These are phyloP conservation scores for Aspidapion aeneum DNA, from an alignment of 2,888 invertebrate species.

Conservation along the genomic window DNA sequence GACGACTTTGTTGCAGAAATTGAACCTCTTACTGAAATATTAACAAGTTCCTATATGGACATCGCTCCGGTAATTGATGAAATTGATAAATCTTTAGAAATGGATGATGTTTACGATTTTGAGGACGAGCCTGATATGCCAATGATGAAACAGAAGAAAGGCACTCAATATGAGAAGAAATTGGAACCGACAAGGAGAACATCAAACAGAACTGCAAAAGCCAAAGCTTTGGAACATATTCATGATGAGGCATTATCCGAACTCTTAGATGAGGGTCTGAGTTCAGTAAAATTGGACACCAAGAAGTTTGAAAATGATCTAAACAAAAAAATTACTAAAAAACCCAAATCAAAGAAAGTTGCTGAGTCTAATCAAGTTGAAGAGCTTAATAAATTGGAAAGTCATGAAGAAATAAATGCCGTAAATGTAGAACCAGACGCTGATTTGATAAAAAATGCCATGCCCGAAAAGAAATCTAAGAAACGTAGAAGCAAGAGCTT, in stretches of 20 bases:
- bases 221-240: conserved; percentile 35
- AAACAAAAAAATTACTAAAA: conserved; percentile 4
- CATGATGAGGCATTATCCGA: conserved; percentile 33
- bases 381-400: background rate
- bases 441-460: too few relatives aligned
- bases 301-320: background rate
- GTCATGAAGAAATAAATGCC: background rate
- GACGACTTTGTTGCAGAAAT: conserved; percentile 15
- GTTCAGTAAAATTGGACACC: background rate
- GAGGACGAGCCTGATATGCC: conserved; percentile 12
- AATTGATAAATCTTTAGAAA: conserved; percentile 25
- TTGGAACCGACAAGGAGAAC: conserved; percentile 10
- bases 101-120: conserved; percentile 24
- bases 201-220: conserved; percentile 31
- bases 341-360: background rate
- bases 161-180: background rate
- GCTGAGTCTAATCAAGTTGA: background rate
- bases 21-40: conserved; percentile 22
- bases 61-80: conserved; percentile 26
- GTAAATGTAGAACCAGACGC: background rate
- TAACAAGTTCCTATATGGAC: conserved; percentile 24
- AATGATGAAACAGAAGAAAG: background rate
- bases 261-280: conserved; percentile 24
- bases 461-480: conserved; percentile 1
- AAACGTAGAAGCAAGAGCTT: conserved; percentile 2